Base-by-base conservation (phyloP, 2,888 invertebrate genomes). In the Limenitis camilla region DNA sequence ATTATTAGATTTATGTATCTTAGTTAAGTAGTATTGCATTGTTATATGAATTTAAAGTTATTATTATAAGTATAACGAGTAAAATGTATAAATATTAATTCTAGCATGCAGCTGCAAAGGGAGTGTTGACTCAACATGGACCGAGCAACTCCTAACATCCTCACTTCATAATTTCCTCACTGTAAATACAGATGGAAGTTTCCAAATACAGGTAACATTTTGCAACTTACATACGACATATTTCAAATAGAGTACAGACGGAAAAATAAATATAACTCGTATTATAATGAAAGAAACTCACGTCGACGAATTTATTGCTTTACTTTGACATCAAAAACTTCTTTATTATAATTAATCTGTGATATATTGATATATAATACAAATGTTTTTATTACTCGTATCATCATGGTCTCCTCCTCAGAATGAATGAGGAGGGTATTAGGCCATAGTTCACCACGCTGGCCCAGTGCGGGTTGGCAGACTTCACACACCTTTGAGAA, bases 141-240 rank as follows among this genome's bases (percentile, higher is more conserved):
- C 19, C 3, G 19, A 19, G 19, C 19, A 32, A 43, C 19, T 27
- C 19, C 27, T 27, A n/a, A 31, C 27, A n/a, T 5, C 43, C 33
- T 43, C 28, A 43, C 43, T 43, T 43, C 43, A 43, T 45, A 35
- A 45, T 36, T 28, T 36, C 35, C 28, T 10, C 11, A 45, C 36
- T 36, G 11, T 33, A 35, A 45, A 45, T 46, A 40, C 32, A 43
- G 39, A 46, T 42, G 49, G 31, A 53, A 46, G 39, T 50, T 49
- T 46, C 39, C 39, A 41, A 42, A 43, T 46, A 40, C 11, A 35
- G 51, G 40, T 32, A 40, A 27, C 36, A 29, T 36, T 45, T 11
- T 43, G 48, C 27, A 19, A 19, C 19, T 19, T 46, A 54, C 50
- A 42, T 47, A 43, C 43, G 43, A 51, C 43, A 41, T 43, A 47